Percentiles rank a stretch among this genome's conserved stretches.
Evolutionary conservation across 2,113 vertebrate genomes (phyloP).

Genomic region (Scolopax mira): DNA sequence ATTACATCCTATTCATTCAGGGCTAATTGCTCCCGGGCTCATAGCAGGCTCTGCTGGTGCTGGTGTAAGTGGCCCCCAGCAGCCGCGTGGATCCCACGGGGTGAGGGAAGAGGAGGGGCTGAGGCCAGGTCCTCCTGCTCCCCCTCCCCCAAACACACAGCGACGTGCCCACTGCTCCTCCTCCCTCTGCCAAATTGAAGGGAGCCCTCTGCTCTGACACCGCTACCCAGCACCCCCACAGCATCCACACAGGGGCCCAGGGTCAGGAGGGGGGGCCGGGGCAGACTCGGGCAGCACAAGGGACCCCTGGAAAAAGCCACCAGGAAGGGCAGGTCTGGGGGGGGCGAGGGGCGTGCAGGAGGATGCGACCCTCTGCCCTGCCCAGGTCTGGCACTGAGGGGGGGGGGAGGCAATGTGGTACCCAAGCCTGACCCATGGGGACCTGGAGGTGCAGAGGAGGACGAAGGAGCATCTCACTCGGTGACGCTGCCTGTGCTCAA

Average conservation of each 20-base stretch:
- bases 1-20: neutral
- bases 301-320: neutral
- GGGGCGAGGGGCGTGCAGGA: rapidly evolving
- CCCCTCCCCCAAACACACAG: neutral
- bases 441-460: neutral
- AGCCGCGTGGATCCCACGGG: rapidly evolving
- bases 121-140: neutral
- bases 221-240: neutral
- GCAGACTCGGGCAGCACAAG: neutral
- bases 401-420: neutral
- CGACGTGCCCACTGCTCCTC: rapidly evolving
- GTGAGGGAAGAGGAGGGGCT: neutral
- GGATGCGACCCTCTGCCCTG: neutral
- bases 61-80: neutral
- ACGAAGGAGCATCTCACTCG: rapidly evolving
- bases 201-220: neutral
- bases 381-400: neutral
- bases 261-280: neutral
- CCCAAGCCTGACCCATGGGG: rapidly evolving
- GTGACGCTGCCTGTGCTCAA: neutral
- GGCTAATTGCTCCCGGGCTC: neutral
- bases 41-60: rapidly evolving
- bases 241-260: rapidly evolving
- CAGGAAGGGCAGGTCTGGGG: neutral
- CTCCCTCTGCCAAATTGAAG: too few relatives aligned